phyloP scores from a whole-genome alignment of 1,140 invertebrate species.

The Sminthurinus signatus region DNA sequence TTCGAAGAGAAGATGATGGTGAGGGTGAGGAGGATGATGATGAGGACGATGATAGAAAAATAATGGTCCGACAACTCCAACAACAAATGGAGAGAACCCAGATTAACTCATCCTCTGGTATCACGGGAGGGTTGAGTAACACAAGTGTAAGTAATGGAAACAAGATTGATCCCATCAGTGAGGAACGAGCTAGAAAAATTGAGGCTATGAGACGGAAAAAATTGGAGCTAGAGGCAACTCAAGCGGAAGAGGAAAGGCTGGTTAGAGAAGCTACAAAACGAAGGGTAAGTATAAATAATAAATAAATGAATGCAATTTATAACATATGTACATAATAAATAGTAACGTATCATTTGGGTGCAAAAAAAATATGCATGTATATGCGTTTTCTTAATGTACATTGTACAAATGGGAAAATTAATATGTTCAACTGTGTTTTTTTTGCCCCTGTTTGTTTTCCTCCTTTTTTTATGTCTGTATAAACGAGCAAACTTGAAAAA shows the following conservation, averaged over 20 bases:
- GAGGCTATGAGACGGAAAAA: slow-evolving; percentile 53
- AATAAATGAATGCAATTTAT: neutral
- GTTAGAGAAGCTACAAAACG: slow-evolving; percentile 39
- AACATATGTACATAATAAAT: too few species aligned
- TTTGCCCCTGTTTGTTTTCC: too few species aligned
- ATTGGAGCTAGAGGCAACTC: slow-evolving; percentile 45
- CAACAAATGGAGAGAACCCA: slow-evolving; percentile 46
- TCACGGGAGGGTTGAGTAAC: neutral
- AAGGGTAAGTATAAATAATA: slow-evolving; percentile 39
- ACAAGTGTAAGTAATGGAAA: slow-evolving; percentile 28
- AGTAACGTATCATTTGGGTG: too few species aligned
- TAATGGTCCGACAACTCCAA: slow-evolving; percentile 44
- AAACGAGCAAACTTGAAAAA: too few species aligned
- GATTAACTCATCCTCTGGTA: neutral
- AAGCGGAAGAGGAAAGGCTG: slow-evolving; percentile 37
- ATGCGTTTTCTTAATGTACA: too few species aligned
- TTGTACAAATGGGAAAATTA: too few species aligned
- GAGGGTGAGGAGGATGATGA: slow-evolving; percentile 55
- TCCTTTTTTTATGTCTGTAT: too few species aligned
- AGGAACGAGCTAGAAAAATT: slow-evolving; percentile 50
- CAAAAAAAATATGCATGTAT: too few species aligned
- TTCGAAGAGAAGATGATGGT: slow-evolving; percentile 67
- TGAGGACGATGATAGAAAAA: slow-evolving; percentile 44
- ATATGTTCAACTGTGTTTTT: too few species aligned
- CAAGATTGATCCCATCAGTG: slow-evolving; percentile 46